phyloP scores from a whole-genome alignment of 2,888 invertebrate species.

The Chironomus riparius region DNA sequence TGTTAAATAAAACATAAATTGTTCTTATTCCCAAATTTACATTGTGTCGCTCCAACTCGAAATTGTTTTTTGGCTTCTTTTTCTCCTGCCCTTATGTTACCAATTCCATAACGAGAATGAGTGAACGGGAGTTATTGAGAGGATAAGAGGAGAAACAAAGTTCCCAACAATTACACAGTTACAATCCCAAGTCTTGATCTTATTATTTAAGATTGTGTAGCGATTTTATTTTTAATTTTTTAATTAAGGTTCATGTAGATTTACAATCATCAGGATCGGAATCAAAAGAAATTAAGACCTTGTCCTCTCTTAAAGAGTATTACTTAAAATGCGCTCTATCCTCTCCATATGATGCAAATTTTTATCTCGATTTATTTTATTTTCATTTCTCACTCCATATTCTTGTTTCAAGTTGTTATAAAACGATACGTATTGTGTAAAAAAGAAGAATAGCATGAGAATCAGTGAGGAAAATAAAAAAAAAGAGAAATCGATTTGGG shows the following conservation, averaged over 20 bases:
- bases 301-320: too few relatives aligned
- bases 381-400: neutral
- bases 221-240: too few relatives aligned
- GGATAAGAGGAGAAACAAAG: neutral
- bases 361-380: neutral
- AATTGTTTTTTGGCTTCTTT: neutral
- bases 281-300: too few relatives aligned
- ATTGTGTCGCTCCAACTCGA: neutral
- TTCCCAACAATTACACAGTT: constrained; percentile 2
- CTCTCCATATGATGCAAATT: too few relatives aligned
- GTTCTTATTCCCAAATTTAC: constrained; percentile 1
- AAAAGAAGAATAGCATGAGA: neutral
- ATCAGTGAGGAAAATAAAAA: neutral
- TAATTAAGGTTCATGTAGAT: too few relatives aligned
- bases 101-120: neutral
- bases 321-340: too few relatives aligned
- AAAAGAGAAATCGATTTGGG: constrained; percentile 20
- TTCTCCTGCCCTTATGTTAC: neutral
- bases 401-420: neutral
- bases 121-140: neutral
- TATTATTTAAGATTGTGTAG: too few relatives aligned
- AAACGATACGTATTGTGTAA: neutral
- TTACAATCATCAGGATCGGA: too few relatives aligned
- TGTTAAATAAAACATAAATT: constrained; percentile 21
- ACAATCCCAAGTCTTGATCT: neutral